Conservation (phyloP, 2,113 vertebrate species). For the Trematomus loennbergii region DNA sequence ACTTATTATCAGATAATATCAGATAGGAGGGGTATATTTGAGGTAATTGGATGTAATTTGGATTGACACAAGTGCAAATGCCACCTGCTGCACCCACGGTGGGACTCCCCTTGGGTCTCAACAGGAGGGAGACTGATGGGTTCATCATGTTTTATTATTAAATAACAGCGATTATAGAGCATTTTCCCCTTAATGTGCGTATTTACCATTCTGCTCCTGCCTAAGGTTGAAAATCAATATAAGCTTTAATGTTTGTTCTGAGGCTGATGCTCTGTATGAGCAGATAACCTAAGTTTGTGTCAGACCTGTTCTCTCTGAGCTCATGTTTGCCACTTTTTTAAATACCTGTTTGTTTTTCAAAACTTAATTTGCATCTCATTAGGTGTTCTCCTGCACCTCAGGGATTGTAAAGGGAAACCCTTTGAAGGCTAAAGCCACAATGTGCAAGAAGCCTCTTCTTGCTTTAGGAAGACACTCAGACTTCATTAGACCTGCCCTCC, state of each 20-base stretch:
- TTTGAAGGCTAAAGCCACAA: not conserved
- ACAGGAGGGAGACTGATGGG: conserved; percentile 14
- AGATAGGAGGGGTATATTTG: conserved; percentile 40
- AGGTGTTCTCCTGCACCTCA: not conserved
- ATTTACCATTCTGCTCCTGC: not conserved
- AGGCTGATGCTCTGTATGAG: not conserved
- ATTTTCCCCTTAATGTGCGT: not conserved
- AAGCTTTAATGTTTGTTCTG: not conserved
- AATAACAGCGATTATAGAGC: not conserved
- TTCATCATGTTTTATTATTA: not conserved
- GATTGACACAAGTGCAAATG: conserved; percentile 51
- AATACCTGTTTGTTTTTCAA: not conserved
- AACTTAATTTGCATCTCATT: not conserved
- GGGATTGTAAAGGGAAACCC: not conserved
- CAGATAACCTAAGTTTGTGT: not conserved
- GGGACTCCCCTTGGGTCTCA: conserved; percentile 6
- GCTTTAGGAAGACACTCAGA: not conserved
- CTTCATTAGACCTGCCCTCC: not conserved
- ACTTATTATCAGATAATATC: conserved; percentile 30
- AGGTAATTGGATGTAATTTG: conserved; percentile 50
- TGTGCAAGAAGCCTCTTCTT: no score
- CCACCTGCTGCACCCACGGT: conserved; percentile 28
- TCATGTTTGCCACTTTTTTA: not conserved
- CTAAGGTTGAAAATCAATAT: not conserved
- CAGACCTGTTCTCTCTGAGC: not conserved